Evolutionary conservation across 2,888 invertebrate species (phyloP).

Genomic region (Metacarcinus magister): DNA sequence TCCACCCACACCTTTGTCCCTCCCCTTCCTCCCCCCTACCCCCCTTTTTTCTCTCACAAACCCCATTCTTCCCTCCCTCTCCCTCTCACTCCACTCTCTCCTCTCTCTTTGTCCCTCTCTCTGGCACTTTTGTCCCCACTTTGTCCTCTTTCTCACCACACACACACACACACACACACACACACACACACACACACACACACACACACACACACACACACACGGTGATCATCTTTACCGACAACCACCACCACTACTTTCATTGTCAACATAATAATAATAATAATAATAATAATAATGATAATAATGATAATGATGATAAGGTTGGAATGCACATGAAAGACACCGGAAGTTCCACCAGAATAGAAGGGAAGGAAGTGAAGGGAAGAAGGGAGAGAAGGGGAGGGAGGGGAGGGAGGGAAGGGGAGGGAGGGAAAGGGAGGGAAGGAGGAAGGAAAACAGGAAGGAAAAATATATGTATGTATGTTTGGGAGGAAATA

Average conservation of each 20-base stretch:
- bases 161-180: slow-evolving; percentile 66
- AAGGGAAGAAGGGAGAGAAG: background rate
- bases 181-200: slow-evolving; percentile 66
- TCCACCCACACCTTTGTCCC: slow-evolving; percentile 16
- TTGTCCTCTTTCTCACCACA: slow-evolving; percentile 45
- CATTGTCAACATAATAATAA: background rate
- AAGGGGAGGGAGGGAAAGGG: background rate
- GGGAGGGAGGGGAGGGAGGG: background rate
- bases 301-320: background rate
- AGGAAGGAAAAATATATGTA: background rate
- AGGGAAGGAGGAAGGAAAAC: background rate
- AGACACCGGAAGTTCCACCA: background rate
- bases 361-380: background rate
- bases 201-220: background rate
- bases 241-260: background rate
- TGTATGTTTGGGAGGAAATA: background rate
- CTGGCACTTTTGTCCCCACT: background rate
- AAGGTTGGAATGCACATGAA: background rate
- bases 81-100: slow-evolving; percentile 45
- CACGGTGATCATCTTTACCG: background rate
- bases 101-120: background rate
- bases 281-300: background rate
- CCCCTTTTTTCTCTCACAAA: slow-evolving; percentile 31
- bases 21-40: background rate
- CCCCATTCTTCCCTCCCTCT: background rate